Percentiles rank a stretch among this genome's conserved stretches.
Evolutionary conservation across 2,888 invertebrate species (phyloP).

Genomic region (Drosophila lacicola): DNA sequence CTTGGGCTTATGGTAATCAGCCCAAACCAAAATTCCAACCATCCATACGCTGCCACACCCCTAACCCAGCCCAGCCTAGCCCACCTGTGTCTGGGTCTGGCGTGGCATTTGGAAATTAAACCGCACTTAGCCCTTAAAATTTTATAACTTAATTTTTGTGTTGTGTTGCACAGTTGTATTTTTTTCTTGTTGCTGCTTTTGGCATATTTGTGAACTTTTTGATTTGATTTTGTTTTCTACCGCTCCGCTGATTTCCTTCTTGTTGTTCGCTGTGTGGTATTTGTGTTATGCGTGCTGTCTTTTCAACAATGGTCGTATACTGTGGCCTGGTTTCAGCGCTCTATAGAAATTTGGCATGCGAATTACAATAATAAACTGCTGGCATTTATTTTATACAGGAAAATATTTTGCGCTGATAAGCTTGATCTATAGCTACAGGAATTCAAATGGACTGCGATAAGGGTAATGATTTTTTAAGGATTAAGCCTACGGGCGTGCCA

Average conservation of each 20-base stretch:
- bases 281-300: constrained; percentile 40
- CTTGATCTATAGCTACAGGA: constrained; percentile 69
- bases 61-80: constrained; percentile 26
- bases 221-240: constrained; percentile 68
- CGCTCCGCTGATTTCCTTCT: constrained; percentile 38
- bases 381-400: constrained; percentile 76
- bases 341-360: constrained; percentile 57
- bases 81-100: constrained; percentile 65
- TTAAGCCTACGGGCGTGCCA: constrained; percentile 48
- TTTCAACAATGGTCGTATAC: constrained; percentile 12
- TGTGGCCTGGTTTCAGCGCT: constrained; percentile 10
- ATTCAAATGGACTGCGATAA: constrained; percentile 68
- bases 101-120: constrained; percentile 78
- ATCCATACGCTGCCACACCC: constrained; percentile 58
- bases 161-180: constrained; percentile 50
- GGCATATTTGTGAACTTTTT: constrained; percentile 80
- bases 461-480: constrained; percentile 58
- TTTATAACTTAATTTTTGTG: constrained; percentile 77
- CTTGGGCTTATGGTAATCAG: constrained; percentile 76
- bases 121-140: constrained; percentile 76
- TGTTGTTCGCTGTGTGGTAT: constrained; percentile 22
- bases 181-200: constrained; percentile 43
- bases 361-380: constrained; percentile 77
- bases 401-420: constrained; percentile 77
- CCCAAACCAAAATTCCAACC: constrained; percentile 47